A percentile compares a stretch with the other conserved stretches of the same genome.
phyloP scores from a whole-genome alignment of 2,113 vertebrate species.

The Misgurnus anguillicaudatus region DNA sequence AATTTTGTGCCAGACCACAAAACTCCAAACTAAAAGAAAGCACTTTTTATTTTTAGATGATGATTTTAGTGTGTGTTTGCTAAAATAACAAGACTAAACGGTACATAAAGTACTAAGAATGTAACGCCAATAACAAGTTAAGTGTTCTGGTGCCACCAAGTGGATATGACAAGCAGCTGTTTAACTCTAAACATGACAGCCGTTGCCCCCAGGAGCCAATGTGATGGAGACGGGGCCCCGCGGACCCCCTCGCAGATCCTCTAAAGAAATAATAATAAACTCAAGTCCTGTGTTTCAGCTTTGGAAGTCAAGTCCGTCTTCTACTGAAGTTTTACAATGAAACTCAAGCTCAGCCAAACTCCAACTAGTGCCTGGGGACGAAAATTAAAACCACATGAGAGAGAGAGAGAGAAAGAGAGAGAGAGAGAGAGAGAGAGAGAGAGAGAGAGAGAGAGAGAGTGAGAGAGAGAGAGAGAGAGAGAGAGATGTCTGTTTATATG shows the following conservation, averaged over 20 bases:
- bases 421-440: slow-evolving; percentile 28
- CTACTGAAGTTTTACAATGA: slow-evolving; percentile 44
- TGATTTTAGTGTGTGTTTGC: not conserved
- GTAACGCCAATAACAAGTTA: not conserved
- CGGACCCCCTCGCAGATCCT: not conserved
- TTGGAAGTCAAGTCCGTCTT: slow-evolving; percentile 38
- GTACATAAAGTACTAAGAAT: not conserved
- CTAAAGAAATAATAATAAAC: slow-evolving; percentile 47
- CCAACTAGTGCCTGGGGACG: slow-evolving; percentile 62
- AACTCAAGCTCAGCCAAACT: slow-evolving; percentile 59
- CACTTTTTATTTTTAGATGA: not conserved
- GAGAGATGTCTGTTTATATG: slow-evolving; percentile 61
- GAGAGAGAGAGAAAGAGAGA: slow-evolving; percentile 22
- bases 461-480: slow-evolving; percentile 17
- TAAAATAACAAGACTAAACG: not conserved
- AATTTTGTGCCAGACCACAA: not conserved
- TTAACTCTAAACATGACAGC: not conserved
- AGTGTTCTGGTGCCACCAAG: slow-evolving; percentile 44
- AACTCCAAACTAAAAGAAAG: not conserved
- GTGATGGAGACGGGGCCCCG: not conserved
- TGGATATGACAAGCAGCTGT: not conserved
- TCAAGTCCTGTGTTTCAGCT: slow-evolving; percentile 36
- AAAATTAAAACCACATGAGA: slow-evolving; percentile 76
- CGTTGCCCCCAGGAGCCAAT: not conserved
- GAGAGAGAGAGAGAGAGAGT: slow-evolving; percentile 33